phyloP scores from a whole-genome alignment of 2,888 invertebrate species.

The Abscondita cerata region DNA sequence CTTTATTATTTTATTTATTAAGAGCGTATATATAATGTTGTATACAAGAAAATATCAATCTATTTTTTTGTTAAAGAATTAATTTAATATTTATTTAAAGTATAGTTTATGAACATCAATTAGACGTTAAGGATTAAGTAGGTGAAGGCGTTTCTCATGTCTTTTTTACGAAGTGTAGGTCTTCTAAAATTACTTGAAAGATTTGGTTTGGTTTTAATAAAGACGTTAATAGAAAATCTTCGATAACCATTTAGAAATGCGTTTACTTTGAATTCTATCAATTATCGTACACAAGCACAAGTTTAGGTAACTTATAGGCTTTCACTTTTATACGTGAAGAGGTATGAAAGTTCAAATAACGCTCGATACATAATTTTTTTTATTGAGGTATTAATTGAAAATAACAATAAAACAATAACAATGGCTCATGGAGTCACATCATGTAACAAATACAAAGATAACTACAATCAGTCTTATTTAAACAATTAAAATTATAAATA shows the following conservation, averaged over 20 bases:
- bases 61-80: constrained; percentile 9
- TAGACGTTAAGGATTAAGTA: neutral
- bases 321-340: constrained; percentile 4
- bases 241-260: neutral
- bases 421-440: constrained; percentile 2
- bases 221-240: neutral
- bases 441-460: neutral
- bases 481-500: neutral
- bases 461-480: too few relatives aligned
- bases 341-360: constrained; percentile 7
- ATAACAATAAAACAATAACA: constrained; percentile 11
- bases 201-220: too few relatives aligned
- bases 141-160: neutral
- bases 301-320: neutral
- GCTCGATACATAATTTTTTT: too few relatives aligned
- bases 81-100: constrained; percentile 8
- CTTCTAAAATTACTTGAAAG: too few relatives aligned
- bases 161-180: constrained; percentile 1
- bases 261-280: constrained; percentile 5
- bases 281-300: neutral
- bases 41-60: constrained; percentile 6
- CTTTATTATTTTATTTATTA: constrained; percentile 9
- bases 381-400: too few relatives aligned
- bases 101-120: constrained; percentile 6
- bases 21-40: constrained; percentile 16